Evolutionary conservation across 2,888 invertebrate species (phyloP).

Genomic region (Ferrisia virgata): DNA sequence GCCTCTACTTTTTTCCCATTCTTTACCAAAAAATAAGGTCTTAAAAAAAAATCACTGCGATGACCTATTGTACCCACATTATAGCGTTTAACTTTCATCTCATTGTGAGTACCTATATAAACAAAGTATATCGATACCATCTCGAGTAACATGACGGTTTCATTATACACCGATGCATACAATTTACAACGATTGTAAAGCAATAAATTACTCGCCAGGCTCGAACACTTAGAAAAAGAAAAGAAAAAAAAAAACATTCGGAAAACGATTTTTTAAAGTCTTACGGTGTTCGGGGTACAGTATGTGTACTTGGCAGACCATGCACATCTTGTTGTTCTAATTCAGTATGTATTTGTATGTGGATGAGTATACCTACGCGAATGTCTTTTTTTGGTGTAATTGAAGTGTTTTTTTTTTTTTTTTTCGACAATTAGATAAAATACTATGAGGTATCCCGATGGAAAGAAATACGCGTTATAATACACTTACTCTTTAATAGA

Average conservation of each 20-base stretch:
- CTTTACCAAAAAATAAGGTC: too few relatives aligned
- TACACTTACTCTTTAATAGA: neutral
- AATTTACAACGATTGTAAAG: slow-evolving; percentile 7
- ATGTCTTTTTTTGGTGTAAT: neutral
- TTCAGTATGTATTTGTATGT: neutral
- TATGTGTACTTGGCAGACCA: too few relatives aligned
- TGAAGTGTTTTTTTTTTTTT: neutral
- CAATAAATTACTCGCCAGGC: neutral
- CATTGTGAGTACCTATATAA: too few relatives aligned
- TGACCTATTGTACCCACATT: too few relatives aligned
- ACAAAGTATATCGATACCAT: neutral
- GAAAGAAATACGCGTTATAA: too few relatives aligned
- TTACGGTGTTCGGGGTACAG: too few relatives aligned
- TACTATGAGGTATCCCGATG: neutral
- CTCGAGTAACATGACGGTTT: neutral
- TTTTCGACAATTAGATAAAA: neutral
- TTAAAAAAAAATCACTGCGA: too few relatives aligned
- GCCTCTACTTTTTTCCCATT: too few relatives aligned
- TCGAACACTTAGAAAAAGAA: neutral
- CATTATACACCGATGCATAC: neutral
- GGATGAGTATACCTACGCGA: neutral
- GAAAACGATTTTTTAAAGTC: neutral
- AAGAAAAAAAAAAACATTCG: neutral
- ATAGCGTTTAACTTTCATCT: too few relatives aligned
- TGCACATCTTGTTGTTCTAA: neutral